Evolutionary conservation across 2,888 invertebrate species (phyloP).

Genomic region (Cryptops parisi): DNA sequence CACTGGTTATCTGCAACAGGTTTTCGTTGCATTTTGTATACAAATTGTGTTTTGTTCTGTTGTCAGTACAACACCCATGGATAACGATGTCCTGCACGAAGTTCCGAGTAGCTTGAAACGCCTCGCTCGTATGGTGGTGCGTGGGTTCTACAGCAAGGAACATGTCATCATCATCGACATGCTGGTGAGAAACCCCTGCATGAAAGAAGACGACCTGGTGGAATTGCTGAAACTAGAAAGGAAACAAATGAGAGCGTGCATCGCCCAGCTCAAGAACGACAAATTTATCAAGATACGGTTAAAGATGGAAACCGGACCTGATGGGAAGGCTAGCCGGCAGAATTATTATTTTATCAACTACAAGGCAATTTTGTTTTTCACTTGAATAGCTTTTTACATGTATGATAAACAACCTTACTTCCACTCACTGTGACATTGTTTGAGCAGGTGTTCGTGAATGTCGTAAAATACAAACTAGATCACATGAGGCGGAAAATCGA

Average conservation of each 20-base stretch:
- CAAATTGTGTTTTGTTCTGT: too few species aligned
- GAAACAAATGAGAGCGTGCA: slow-evolving; percentile 60
- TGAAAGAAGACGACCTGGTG: slow-evolving; percentile 45
- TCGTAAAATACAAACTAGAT: slow-evolving; percentile 93
- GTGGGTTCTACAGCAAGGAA: slow-evolving; percentile 88
- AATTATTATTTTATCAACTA: slow-evolving; percentile 97
- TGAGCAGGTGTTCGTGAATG: slow-evolving; percentile 72
- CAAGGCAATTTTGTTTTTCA: slow-evolving; percentile 39
- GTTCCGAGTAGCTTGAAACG: slow-evolving; percentile 83
- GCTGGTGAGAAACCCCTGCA: slow-evolving; percentile 84
- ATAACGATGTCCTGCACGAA: slow-evolving; percentile 46
- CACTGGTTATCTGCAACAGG: too few species aligned
- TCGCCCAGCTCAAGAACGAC: slow-evolving; percentile 73
- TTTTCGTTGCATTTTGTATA: too few species aligned
- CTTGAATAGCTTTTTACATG: neutral
- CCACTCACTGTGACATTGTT: slow-evolving; percentile 15
- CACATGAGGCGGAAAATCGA: slow-evolving; percentile 91
- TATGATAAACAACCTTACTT: neutral
- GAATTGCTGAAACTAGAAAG: slow-evolving; percentile 85
- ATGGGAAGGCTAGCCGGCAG: slow-evolving; percentile 88
- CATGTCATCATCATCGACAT: slow-evolving; percentile 90
- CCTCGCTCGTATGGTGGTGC: slow-evolving; percentile 71
- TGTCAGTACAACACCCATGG: too few species aligned
- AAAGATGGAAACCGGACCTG: slow-evolving; percentile 87
- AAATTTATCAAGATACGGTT: slow-evolving; percentile 84